Percentiles rank a stretch among this genome's conserved stretches.
phyloP scores from a whole-genome alignment of 2,888 invertebrate genomes.

The Phortica magna region DNA sequence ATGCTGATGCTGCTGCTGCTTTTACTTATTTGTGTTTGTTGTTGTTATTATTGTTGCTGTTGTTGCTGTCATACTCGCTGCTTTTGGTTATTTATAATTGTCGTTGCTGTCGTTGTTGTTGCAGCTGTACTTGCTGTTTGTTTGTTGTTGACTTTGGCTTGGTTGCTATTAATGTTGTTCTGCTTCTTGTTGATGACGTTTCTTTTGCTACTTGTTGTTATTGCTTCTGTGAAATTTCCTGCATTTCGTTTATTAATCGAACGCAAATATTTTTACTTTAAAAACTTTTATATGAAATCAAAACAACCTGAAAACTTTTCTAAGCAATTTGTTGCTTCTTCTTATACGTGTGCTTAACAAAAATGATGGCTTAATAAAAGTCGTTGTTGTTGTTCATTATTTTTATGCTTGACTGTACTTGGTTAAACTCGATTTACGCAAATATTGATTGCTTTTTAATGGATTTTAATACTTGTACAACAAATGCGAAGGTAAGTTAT shows the following conservation, averaged over 20 bases:
- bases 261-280: neutral
- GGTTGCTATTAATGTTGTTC: neutral
- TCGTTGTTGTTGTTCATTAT: constrained; percentile 14
- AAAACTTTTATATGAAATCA: too few relatives aligned
- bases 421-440: constrained; percentile 53
- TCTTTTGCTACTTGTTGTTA: neutral
- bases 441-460: constrained; percentile 71
- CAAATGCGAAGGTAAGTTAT: neutral
- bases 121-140: neutral
- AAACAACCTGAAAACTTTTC: too few relatives aligned
- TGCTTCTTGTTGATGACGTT: neutral
- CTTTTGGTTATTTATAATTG: neutral
- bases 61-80: too few relatives aligned
- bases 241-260: constrained; percentile 16
- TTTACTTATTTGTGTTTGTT: neutral
- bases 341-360: too few relatives aligned
- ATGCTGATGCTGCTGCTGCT: neutral
- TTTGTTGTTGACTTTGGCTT: neutral
- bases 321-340: too few relatives aligned
- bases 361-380: too few relatives aligned
- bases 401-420: constrained; percentile 31
- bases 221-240: neutral
- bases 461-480: constrained; percentile 53
- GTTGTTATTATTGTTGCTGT: too few relatives aligned
- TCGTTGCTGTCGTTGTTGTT: neutral